Evolutionary conservation across 2,888 invertebrate genomes (phyloP).

Genomic region (Periphyllus acericola): DNA sequence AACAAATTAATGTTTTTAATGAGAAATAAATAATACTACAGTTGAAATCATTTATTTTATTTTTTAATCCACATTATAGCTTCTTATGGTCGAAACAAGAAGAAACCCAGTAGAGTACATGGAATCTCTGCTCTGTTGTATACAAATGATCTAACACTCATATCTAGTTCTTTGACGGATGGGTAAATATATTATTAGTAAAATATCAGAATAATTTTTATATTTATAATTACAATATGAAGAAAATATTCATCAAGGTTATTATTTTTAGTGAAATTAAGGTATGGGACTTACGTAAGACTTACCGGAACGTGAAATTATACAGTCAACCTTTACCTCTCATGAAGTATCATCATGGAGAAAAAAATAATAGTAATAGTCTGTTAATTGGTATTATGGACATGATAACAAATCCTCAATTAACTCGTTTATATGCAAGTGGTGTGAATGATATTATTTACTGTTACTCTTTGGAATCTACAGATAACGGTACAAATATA

Average conservation of each 20-base stretch:
- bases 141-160: conserved; percentile 3
- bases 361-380: neutral
- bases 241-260: neutral
- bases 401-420: conserved; percentile 22
- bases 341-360: neutral
- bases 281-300: conserved; percentile 42
- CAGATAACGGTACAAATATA: neutral
- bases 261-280: conserved; percentile 34
- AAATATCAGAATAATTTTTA: neutral
- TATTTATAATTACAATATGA: neutral
- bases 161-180: conserved; percentile 40
- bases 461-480: conserved; percentile 25
- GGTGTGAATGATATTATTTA: conserved; percentile 10
- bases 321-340: neutral
- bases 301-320: neutral
- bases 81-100: neutral
- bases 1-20: too few species aligned
- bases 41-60: neutral
- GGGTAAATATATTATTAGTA: conserved; percentile 25
- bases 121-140: conserved; percentile 8
- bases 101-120: neutral
- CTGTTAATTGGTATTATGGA: neutral
- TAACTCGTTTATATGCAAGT: conserved; percentile 38
- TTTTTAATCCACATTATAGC: neutral
- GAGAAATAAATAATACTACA: too few species aligned